Percentiles rank a stretch among this genome's conserved stretches.
These are phyloP conservation scores for Drosophila grimshawi DNA, from an alignment of 1,140 invertebrate species.

Conservation along the genomic window DNA sequence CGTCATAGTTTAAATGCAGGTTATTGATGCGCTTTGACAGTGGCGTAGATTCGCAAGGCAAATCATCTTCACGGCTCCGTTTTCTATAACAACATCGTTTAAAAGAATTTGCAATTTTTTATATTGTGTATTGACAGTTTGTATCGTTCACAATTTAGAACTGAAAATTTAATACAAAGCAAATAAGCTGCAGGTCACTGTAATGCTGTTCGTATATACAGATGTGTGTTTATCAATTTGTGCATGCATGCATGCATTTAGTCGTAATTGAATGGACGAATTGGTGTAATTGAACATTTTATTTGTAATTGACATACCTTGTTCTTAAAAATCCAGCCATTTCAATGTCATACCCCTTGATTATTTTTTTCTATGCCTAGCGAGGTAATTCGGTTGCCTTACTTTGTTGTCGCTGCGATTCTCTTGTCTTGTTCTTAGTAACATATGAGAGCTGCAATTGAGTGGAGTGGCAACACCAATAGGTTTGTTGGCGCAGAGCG, in stretches of 20 bases:
- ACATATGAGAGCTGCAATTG: slow-evolving; percentile 27
- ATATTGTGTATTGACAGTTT: not conserved
- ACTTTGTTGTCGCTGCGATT: slow-evolving; percentile 44
- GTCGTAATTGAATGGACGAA: slow-evolving; percentile 23
- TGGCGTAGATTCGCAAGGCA: slow-evolving; percentile 73
- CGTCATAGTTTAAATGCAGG: slow-evolving; percentile 77
- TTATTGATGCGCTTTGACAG: slow-evolving; percentile 83
- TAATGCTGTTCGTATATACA: slow-evolving; percentile 10
- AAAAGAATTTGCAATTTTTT: slow-evolving; percentile 1
- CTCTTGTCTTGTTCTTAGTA: slow-evolving; percentile 42
- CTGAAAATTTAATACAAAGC: slow-evolving; percentile 1
- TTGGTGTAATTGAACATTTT: not conserved
- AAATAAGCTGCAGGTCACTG: slow-evolving; percentile 41
- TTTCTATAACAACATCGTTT: slow-evolving; percentile 51
- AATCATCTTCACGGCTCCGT: slow-evolving; percentile 80
- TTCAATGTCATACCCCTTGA: slow-evolving; percentile 42
- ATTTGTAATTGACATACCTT: slow-evolving; percentile 32
- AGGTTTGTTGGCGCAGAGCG: not conserved
- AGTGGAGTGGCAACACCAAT: slow-evolving; percentile 34
- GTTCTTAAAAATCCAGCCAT: slow-evolving; percentile 67
- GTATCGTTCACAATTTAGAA: not conserved
- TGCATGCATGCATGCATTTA: slow-evolving; percentile 9
- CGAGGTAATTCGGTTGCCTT: slow-evolving; percentile 16
- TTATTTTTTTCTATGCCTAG: slow-evolving; percentile 4
- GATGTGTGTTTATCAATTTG: slow-evolving; percentile 26